Evolutionary conservation across 92 coral and sea anemone species (phyloP).

Genomic region (Umimayanthus kanabou): DNA sequence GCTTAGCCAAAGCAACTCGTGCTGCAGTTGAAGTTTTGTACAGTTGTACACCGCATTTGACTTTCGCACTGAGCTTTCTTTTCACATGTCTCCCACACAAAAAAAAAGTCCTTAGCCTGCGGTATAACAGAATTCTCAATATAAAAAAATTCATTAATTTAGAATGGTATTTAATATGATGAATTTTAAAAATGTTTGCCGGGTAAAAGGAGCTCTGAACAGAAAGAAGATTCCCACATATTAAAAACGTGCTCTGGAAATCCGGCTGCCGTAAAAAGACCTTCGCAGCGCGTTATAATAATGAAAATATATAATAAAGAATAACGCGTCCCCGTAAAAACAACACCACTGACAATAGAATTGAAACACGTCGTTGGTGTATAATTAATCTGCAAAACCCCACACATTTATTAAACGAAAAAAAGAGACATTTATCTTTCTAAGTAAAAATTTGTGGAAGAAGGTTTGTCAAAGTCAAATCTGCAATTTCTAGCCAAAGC

Average conservation of each 20-base stretch:
- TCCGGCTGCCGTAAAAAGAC: neutral
- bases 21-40: neutral
- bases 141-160: neutral
- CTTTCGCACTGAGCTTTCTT: neutral
- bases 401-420: neutral
- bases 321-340: neutral
- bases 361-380: conserved; percentile 5
- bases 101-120: neutral
- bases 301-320: neutral
- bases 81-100: neutral
- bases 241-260: neutral
- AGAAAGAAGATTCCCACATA: neutral
- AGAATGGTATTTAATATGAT: neutral
- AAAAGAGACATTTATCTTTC: neutral
- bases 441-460: neutral
- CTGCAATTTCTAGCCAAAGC: neutral
- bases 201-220: neutral
- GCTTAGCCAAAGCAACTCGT: neutral
- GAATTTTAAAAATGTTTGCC: neutral
- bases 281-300: neutral
- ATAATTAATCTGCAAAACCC: neutral
- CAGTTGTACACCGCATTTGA: conserved; percentile 1
- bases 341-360: neutral
- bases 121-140: neutral
- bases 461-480: neutral